Evolutionary conservation across 2,888 invertebrate species (phyloP).

Genomic region (Eurytoma californica): DNA sequence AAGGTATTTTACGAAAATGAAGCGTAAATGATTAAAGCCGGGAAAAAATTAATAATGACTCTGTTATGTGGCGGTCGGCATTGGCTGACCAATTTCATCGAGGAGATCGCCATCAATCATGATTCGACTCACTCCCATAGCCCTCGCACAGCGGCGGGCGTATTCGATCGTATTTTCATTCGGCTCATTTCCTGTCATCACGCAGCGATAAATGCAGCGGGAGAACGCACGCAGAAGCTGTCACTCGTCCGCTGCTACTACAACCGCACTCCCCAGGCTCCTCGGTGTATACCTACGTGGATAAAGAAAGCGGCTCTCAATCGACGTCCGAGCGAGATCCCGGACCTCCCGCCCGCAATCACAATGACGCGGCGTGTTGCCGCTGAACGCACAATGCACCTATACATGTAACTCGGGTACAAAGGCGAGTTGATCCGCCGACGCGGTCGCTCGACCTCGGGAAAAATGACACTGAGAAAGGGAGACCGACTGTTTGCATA

Average conservation of each 20-base stretch:
- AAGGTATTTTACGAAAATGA: slow-evolving; percentile 5
- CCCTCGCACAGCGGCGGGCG: neutral
- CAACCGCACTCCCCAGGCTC: neutral
- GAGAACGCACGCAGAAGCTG: slow-evolving; percentile 1
- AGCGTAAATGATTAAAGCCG: neutral
- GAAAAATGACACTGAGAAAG: neutral
- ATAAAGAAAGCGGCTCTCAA: slow-evolving; percentile 34
- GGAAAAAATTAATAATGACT: slow-evolving; percentile 33
- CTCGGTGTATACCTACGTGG: neutral
- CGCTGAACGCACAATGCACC: slow-evolving; percentile 32
- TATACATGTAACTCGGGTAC: neutral
- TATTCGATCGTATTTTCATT: slow-evolving; percentile 38
- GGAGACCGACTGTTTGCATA: too few relatives aligned
- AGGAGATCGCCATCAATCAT: slow-evolving; percentile 31
- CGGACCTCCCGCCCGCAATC: slow-evolving; percentile 55
- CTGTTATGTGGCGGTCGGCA: neutral
- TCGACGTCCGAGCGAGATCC: slow-evolving; percentile 21
- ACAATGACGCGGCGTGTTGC: slow-evolving; percentile 57
- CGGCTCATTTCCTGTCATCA: slow-evolving; percentile 46
- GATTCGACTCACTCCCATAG: slow-evolving; percentile 34
- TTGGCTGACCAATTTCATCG: slow-evolving; percentile 25
- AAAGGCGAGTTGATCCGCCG: slow-evolving; percentile 1
- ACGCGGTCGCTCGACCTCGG: neutral
- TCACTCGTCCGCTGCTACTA: slow-evolving; percentile 8
- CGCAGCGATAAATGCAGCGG: slow-evolving; percentile 34